A percentile compares a stretch with the other conserved stretches of the same genome.
These are phyloP conservation scores for Lordiphosa stackelbergi DNA, from an alignment of 1,140 invertebrate species.

Conservation along the genomic window DNA sequence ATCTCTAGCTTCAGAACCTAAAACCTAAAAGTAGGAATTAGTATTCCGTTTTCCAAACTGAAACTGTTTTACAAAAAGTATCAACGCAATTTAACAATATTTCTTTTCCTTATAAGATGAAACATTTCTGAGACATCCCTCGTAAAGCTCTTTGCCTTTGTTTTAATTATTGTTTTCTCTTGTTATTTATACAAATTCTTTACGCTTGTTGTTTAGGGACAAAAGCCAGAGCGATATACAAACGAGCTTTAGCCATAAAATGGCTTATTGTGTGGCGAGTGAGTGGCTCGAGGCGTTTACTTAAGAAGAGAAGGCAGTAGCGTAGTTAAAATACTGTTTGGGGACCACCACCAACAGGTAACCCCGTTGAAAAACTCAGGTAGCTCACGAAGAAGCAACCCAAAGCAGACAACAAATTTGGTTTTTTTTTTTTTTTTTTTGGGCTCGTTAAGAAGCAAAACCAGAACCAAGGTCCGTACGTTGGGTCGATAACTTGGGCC, in stretches of 20 bases:
- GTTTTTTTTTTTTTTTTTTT: conserved; percentile 18
- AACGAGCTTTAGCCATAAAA: conserved; percentile 51
- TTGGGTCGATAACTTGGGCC: conserved; percentile 28
- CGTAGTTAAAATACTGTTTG: conserved; percentile 8
- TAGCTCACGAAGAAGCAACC: neutral
- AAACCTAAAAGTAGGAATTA: no score
- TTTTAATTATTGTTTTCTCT: conserved; percentile 50
- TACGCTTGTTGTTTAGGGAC: conserved; percentile 47
- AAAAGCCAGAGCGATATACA: conserved; percentile 33
- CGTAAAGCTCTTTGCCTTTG: no score
- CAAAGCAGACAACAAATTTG: conserved; percentile 1
- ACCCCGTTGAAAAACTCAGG: no score
- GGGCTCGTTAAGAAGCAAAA: conserved; percentile 42
- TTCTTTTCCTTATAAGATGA: no score
- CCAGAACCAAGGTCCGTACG: neutral
- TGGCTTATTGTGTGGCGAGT: conserved; percentile 38
- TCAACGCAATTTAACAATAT: no score
- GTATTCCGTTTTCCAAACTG: no score
- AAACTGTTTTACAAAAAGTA: no score
- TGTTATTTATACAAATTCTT: conserved; percentile 55
- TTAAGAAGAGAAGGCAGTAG: conserved; percentile 17
- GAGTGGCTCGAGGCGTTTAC: conserved; percentile 40
- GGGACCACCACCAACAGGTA: neutral
- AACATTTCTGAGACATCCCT: no score
- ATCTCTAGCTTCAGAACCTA: no score